These are phyloP conservation scores for Maccullochella peelii DNA, from an alignment of 2,113 vertebrate genomes.

Conservation along the genomic window DNA sequence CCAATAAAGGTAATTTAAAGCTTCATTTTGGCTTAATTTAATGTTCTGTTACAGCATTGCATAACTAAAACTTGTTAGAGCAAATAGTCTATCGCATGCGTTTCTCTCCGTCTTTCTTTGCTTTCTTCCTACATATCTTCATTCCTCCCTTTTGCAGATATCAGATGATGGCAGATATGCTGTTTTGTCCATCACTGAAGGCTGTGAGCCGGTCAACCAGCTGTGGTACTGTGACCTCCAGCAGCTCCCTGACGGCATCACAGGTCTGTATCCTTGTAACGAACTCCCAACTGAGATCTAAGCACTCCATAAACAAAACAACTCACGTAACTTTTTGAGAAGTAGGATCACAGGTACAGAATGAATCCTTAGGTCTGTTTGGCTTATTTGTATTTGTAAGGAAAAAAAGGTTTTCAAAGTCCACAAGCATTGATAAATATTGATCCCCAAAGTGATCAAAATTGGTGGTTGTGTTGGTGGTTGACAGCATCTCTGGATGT, in stretches of 20 bases:
- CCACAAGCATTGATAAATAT: background rate
- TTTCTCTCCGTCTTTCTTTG: background rate
- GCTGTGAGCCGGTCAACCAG: slow-evolving; percentile 84
- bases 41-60: background rate
- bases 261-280: slow-evolving; percentile 65
- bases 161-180: slow-evolving; percentile 83
- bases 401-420: background rate
- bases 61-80: background rate
- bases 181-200: slow-evolving; percentile 82
- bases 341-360: background rate
- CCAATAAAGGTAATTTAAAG: background rate
- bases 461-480: background rate
- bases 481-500: background rate
- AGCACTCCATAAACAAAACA: background rate
- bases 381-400: background rate
- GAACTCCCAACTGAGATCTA: background rate
- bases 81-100: too few relatives aligned
- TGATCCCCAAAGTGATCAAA: background rate
- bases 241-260: slow-evolving; percentile 79
- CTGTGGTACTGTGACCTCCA: slow-evolving; percentile 86
- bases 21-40: background rate
- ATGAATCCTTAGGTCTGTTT: background rate
- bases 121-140: background rate
- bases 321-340: background rate
- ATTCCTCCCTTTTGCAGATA: slow-evolving; percentile 65